Conservation (phyloP, 1,140 invertebrate genomes). For the Bombus huntii region DNA sequence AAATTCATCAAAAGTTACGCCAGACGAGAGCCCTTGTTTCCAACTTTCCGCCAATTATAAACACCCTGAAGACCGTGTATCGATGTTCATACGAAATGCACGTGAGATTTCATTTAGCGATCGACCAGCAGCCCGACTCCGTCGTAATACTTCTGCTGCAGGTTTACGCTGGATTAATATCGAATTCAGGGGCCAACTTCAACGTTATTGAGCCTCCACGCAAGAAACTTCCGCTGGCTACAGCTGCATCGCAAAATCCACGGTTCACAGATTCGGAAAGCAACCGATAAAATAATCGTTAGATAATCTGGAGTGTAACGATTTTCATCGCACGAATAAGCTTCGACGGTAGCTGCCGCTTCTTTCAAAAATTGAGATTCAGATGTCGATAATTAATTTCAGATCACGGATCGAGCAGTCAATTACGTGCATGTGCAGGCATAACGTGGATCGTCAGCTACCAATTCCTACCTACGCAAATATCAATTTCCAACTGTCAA, state of each 20-base stretch:
- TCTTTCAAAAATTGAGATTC: no score
- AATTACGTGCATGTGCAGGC: no score
- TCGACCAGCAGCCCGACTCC: not conserved
- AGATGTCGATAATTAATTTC: no score
- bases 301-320: not conserved
- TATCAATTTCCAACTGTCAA: no score
- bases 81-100: conserved; percentile 25
- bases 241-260: conserved; percentile 28
- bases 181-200: conserved; percentile 63
- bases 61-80: not conserved
- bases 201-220: conserved; percentile 52
- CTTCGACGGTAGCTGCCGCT: no score
- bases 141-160: conserved; percentile 45
- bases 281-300: conserved; percentile 8
- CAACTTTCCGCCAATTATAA: not conserved
- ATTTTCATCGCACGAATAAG: no score
- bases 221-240: conserved; percentile 49
- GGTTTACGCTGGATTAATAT: conserved; percentile 63
- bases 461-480: no score
- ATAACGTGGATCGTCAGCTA: no score
- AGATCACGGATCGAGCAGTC: no score
- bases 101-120: conserved; percentile 58
- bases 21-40: no score
- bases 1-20: conserved; percentile 22
- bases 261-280: conserved; percentile 9